Conservation (phyloP, 2,113 vertebrate genomes). For the Osmerus mordax region DNA sequence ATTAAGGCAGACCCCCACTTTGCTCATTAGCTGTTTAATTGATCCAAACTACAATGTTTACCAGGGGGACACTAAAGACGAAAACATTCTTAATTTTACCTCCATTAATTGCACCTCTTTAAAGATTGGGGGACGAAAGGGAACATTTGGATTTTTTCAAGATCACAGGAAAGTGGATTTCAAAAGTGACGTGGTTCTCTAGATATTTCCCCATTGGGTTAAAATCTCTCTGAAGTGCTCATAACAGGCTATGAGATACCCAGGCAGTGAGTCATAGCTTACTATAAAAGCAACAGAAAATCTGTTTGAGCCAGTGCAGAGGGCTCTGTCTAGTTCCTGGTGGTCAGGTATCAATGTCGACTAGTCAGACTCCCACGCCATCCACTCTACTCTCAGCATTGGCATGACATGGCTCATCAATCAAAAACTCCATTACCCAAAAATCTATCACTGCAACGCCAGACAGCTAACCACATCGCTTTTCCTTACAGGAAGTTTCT, state of each 20-base stretch:
- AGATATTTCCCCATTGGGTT: slow-evolving; percentile 43
- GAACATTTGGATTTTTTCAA: slow-evolving; percentile 48
- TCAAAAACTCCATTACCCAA: slow-evolving; percentile 70
- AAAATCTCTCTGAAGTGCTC: slow-evolving; percentile 43
- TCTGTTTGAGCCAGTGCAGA: background rate
- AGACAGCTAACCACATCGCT: slow-evolving; percentile 19
- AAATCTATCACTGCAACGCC: slow-evolving; percentile 60
- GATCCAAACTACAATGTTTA: slow-evolving; percentile 74
- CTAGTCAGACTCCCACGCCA: slow-evolving; percentile 19
- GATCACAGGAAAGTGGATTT: slow-evolving; percentile 53
- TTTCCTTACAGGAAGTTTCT: too few relatives aligned
- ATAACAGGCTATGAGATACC: slow-evolving; percentile 54
- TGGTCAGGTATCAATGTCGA: slow-evolving; percentile 40
- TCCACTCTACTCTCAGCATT: slow-evolving; percentile 22
- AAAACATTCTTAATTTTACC: slow-evolving; percentile 69
- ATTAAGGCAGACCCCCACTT: slow-evolving; percentile 63
- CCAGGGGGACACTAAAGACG: slow-evolving; percentile 64
- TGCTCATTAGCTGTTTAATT: slow-evolving; percentile 73
- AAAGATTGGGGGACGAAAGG: slow-evolving; percentile 43
- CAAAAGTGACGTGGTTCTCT: slow-evolving; percentile 11
- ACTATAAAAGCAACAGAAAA: too few relatives aligned
- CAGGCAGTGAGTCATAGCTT: slow-evolving; percentile 7
- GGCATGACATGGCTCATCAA: slow-evolving; percentile 51
- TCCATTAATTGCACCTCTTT: slow-evolving; percentile 66
- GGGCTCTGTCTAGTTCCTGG: slow-evolving; percentile 31